Base-by-base conservation (phyloP, 2,797 vertebrate species). In the Aplochiton taeniatus region DNA sequence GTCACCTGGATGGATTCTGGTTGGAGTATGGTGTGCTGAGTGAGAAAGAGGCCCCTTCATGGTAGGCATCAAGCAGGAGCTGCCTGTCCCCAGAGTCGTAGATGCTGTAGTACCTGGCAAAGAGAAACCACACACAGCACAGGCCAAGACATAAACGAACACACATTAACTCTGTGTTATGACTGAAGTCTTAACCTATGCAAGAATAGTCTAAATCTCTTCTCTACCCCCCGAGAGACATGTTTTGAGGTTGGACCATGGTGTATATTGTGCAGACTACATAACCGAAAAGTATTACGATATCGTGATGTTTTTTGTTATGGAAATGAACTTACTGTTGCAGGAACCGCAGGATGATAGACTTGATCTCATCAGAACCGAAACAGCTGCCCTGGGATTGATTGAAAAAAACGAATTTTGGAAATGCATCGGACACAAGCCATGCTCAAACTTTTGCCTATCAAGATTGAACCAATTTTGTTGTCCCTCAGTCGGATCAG, bases 31-130 rank as follows among this genome's bases (percentile, higher is more conserved):
- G 93, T 50, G 94, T 94, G 67, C 92, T 94, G 59, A 98, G 84
- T 0, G 96, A 98, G 60, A 96, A 95, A 31, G 93, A 94, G 2
- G 96, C 95, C 0, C 91, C 93, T 17, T 97, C 94, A 12, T 98
- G 95, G 78, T 98, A 98, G 18, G 95, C 94, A 0, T 96, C 92
- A 19, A 98, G 85, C 11, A 98, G 90, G 0, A 92, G 91, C 68
- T 97, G 95, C 61, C 96, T 87, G 85, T 96, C 86, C 45, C 91
- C 94, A 0, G 95, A 95, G 84, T 98, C 96, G 1, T 97, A 98
- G 46, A 95, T 89, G 1, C 88, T 86, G 79, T 94, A 98, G 81
- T 92, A 94, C 72, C 93, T 94, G 52, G 0, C 11, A 14, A 9
- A 44, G 8, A 65, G 17, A 8, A 44, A 19, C 13, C 16, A 19